Conservation (phyloP, 2,888 invertebrate species). For the Drymonia ruficornis region DNA sequence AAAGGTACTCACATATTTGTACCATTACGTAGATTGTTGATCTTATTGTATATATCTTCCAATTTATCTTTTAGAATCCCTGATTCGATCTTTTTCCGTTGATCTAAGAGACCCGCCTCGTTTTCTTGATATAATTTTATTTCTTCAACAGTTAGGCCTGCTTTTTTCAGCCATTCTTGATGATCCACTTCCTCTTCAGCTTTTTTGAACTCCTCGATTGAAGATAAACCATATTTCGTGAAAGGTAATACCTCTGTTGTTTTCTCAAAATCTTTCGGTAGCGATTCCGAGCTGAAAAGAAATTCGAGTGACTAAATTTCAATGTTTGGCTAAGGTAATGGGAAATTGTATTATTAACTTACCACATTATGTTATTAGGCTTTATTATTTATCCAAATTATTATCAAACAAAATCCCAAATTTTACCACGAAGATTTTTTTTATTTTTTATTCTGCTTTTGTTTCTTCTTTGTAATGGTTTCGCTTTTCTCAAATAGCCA, state of each 20-base stretch:
- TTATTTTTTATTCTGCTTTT: too few relatives aligned
- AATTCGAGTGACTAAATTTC: background rate
- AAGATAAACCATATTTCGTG: constrained; percentile 71
- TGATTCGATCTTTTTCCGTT: constrained; percentile 62
- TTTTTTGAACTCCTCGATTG: constrained; percentile 70
- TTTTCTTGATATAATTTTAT: constrained; percentile 77
- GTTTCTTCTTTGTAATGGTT: too few relatives aligned
- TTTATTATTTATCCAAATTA: too few relatives aligned
- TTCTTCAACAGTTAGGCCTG: constrained; percentile 77
- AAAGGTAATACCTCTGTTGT: constrained; percentile 70
- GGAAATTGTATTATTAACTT: too few relatives aligned
- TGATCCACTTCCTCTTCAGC: constrained; percentile 64
- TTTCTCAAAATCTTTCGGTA: constrained; percentile 72
- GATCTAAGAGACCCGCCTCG: constrained; percentile 63
- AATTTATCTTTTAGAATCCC: constrained; percentile 59
- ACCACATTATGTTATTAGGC: constrained; percentile 10
- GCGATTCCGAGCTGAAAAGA: constrained; percentile 58
- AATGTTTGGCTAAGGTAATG: too few relatives aligned
- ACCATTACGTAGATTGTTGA: constrained; percentile 49
- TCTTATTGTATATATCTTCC: constrained; percentile 61
- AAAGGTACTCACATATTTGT: constrained; percentile 48
- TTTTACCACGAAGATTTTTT: too few relatives aligned
- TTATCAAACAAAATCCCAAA: too few relatives aligned
- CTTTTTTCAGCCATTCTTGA: constrained; percentile 74
- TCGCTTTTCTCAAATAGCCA: too few relatives aligned